Conservation (phyloP, 1,140 invertebrate genomes). For the Diorhabda carinulata region DNA sequence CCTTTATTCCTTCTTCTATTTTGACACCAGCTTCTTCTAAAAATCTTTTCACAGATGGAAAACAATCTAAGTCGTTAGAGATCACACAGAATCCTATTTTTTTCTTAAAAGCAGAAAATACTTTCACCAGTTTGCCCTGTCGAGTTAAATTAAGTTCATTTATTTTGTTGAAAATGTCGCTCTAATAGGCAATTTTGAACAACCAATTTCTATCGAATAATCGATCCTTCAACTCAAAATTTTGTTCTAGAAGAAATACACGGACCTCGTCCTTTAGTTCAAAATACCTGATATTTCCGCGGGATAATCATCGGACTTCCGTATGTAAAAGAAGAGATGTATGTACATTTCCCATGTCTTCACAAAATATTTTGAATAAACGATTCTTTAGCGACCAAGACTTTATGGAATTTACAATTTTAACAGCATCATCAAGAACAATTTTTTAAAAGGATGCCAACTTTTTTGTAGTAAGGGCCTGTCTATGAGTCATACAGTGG, state of each 20-base stretch:
- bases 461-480: constrained; percentile 31
- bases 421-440: constrained; percentile 7
- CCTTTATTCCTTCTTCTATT: no score
- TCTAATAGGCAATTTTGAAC: not conserved
- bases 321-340: not conserved
- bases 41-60: no score
- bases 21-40: no score
- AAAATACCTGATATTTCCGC: not conserved
- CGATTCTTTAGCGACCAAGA: constrained; percentile 2
- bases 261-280: not conserved
- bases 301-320: not conserved
- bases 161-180: no score
- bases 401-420: constrained; percentile 9
- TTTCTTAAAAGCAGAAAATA: no score
- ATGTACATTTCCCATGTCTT: not conserved
- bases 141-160: not conserved
- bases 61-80: no score
- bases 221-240: not conserved
- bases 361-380: constrained; percentile 15
- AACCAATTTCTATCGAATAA: constrained; percentile 8
- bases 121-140: not conserved
- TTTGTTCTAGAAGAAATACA: not conserved
- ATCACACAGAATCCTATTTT: no score
- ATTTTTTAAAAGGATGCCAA: constrained; percentile 28
- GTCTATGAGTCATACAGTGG: constrained; percentile 42